phyloP scores from a whole-genome alignment of 2,113 vertebrate genomes.

The Daboia siamensis region DNA sequence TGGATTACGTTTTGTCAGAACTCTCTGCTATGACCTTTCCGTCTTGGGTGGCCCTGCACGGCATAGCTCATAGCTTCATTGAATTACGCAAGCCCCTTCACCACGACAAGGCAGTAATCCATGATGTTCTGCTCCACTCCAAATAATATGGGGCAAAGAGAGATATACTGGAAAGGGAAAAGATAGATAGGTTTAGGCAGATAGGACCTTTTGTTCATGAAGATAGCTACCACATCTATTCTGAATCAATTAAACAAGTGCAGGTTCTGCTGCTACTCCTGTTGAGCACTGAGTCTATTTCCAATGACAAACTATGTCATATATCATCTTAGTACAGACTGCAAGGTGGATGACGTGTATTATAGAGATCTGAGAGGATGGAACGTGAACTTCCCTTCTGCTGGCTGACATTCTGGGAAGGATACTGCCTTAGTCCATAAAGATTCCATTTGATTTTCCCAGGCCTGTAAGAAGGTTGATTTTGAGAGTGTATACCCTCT shows the following conservation, averaged over 20 bases:
- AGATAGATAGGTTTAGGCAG: neutral
- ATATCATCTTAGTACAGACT: neutral
- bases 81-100: no score
- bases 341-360: neutral
- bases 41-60: no score
- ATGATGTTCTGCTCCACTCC: neutral
- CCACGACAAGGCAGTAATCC: no score
- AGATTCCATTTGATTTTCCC: neutral
- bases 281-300: neutral
- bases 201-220: neutral
- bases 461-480: neutral
- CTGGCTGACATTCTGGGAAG: neutral
- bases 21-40: no score
- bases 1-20: no score
- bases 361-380: neutral
- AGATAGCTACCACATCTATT: neutral
- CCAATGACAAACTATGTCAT: neutral
- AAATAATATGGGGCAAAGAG: neutral
- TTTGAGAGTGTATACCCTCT: neutral
- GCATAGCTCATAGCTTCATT: no score
- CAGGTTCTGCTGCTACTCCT: neutral
- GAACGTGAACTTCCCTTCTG: neutral
- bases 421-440: neutral
- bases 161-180: neutral
- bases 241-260: neutral